Percentiles rank a stretch among this genome's conserved stretches.
Conservation (phyloP, 2,888 invertebrate species). For the Torymus texanus region DNA sequence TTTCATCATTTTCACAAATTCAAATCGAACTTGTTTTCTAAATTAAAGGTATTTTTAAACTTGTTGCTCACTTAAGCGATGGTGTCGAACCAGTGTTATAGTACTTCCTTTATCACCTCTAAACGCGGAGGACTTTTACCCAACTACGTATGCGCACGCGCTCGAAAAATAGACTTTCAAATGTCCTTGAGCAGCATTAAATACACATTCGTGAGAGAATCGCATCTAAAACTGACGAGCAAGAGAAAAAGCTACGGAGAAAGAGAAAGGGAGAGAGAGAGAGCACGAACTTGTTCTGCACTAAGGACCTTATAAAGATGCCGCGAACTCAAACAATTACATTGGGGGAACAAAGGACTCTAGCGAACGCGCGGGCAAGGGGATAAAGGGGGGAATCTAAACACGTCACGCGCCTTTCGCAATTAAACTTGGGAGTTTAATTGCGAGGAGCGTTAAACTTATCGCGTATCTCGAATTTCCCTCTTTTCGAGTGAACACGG, state of each 20-base stretch:
- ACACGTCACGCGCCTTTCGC: conserved; percentile 34
- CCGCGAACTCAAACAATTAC: conserved; percentile 44
- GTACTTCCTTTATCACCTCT: too few species aligned
- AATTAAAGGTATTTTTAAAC: too few species aligned
- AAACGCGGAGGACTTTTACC: too few species aligned
- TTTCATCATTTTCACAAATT: too few species aligned
- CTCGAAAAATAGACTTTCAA: conserved; percentile 33
- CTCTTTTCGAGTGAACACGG: conserved; percentile 8
- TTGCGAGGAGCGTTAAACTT: too few species aligned
- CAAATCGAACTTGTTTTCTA: too few species aligned
- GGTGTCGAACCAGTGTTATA: neutral
- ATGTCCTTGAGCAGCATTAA: conserved; percentile 33
- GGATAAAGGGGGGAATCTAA: conserved; percentile 10
- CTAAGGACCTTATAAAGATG: conserved; percentile 49
- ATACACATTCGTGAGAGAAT: conserved; percentile 46
- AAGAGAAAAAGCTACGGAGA: too few species aligned
- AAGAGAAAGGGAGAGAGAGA: too few species aligned
- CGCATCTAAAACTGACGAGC: conserved; percentile 33
- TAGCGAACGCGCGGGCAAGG: neutral
- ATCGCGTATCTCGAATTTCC: conserved; percentile 7
- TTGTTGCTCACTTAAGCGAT: too few species aligned
- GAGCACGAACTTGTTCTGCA: conserved; percentile 1
- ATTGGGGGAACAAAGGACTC: conserved; percentile 40
- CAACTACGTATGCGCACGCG: too few species aligned
- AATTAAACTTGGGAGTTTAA: conserved; percentile 27